Conservation (phyloP, 1,140 invertebrate species). For the Atta cephalotes region DNA sequence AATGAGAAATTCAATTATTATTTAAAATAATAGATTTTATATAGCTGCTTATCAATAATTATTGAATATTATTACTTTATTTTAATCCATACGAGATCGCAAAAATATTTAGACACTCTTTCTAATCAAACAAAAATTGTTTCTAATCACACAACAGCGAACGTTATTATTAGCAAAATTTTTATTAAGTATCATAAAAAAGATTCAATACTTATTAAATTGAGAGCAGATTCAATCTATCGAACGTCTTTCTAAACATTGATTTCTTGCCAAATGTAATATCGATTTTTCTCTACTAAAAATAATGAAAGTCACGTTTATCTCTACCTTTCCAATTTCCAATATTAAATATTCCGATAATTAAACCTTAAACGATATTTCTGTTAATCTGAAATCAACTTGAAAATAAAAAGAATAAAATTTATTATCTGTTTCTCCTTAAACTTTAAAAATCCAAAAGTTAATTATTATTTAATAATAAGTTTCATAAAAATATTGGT, state of each 20-base stretch:
- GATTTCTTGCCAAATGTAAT: not conserved
- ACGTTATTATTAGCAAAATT: not conserved
- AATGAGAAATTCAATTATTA: not conserved
- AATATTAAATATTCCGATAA: slow-evolving; percentile 23
- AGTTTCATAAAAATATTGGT: slow-evolving; percentile 9
- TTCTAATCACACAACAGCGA: not conserved
- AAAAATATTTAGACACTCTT: not conserved
- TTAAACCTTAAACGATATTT: not conserved
- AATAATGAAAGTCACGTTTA: not conserved
- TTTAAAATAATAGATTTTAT: not conserved
- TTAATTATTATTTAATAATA: not conserved
- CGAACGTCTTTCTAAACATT: not conserved
- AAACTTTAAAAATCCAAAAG: not conserved
- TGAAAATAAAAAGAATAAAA: not conserved
- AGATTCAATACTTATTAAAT: not conserved
- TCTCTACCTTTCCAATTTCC: slow-evolving; percentile 9
- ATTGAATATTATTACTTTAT: not conserved
- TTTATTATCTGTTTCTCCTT: not conserved
- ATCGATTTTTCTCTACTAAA: not conserved
- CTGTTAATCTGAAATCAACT: not conserved
- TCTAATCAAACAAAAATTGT: not conserved
- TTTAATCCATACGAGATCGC: not conserved
- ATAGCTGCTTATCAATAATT: not conserved
- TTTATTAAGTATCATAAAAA: slow-evolving; percentile 11
- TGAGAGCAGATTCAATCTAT: not conserved